These are phyloP conservation scores for Eupithecia tripunctaria DNA, from an alignment of 2,888 invertebrate genomes.

Conservation along the genomic window DNA sequence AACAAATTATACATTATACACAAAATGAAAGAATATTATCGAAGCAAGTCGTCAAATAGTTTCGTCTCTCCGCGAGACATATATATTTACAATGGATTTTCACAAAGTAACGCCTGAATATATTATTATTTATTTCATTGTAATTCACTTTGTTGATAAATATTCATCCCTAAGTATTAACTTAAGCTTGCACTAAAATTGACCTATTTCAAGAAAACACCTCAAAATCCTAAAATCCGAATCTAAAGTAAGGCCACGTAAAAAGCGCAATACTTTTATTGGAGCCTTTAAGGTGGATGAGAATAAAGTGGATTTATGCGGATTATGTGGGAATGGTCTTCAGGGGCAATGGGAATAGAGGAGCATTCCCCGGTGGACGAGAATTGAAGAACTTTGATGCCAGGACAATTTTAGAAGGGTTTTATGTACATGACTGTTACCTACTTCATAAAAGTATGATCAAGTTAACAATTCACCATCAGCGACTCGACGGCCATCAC, in stretches of 20 bases:
- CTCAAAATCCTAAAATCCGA: constrained; percentile 28
- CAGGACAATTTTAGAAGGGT: constrained; percentile 12
- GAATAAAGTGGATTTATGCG: constrained; percentile 82
- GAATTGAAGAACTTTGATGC: neutral
- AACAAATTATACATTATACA: too few relatives aligned
- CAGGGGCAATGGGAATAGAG: constrained; percentile 50
- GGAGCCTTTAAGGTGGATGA: constrained; percentile 83
- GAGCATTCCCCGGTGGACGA: constrained; percentile 14
- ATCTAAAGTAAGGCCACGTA: constrained; percentile 42
- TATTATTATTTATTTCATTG: too few relatives aligned
- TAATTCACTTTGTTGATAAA: too few relatives aligned
- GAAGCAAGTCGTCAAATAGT: too few relatives aligned
- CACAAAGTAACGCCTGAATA: too few relatives aligned
- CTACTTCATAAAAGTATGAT: neutral
- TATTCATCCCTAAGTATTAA: neutral
- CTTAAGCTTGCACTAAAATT: neutral
- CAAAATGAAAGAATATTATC: too few relatives aligned
- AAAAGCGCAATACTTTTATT: constrained; percentile 78
- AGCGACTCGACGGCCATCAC: neutral
- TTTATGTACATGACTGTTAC: neutral
- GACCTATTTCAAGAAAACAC: constrained; percentile 23
- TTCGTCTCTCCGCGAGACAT: too few relatives aligned
- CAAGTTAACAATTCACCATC: neutral
- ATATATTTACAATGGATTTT: too few relatives aligned
- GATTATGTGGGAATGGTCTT: constrained; percentile 77